These are phyloP conservation scores for Galeopterus variegatus DNA, from an alignment of 2,113 vertebrate genomes.

Conservation along the genomic window DNA sequence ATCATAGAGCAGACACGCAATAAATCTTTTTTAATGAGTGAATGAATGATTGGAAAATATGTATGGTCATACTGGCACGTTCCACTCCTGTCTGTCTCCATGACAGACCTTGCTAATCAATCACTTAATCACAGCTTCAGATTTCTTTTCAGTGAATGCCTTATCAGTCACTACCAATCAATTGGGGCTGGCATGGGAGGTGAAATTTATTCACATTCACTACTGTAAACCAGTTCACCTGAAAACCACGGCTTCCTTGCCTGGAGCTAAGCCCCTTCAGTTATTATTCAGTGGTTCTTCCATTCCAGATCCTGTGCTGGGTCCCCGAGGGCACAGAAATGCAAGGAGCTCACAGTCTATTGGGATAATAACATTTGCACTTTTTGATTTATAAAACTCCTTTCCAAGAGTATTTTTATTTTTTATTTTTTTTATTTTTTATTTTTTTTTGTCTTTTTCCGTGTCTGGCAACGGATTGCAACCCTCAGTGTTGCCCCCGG, in stretches of 20 bases:
- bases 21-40: background rate
- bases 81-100: background rate
- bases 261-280: background rate
- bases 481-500: too few species aligned
- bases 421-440: too few species aligned
- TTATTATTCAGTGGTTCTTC: background rate
- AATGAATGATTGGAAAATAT: background rate
- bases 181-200: background rate
- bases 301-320: background rate
- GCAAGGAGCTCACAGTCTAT: background rate
- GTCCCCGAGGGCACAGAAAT: background rate
- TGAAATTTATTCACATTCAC: background rate
- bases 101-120: background rate
- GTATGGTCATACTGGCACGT: background rate
- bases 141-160: background rate
- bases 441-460: too few species aligned
- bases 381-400: constrained; percentile 12
- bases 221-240: background rate
- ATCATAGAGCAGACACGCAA: background rate
- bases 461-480: too few species aligned
- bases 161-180: background rate
- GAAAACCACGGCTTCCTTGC: background rate
- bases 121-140: background rate
- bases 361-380: background rate
- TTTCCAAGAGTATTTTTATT: constrained; percentile 63